Conservation (phyloP, 2,888 invertebrate species). For the Operophtera brumata region DNA sequence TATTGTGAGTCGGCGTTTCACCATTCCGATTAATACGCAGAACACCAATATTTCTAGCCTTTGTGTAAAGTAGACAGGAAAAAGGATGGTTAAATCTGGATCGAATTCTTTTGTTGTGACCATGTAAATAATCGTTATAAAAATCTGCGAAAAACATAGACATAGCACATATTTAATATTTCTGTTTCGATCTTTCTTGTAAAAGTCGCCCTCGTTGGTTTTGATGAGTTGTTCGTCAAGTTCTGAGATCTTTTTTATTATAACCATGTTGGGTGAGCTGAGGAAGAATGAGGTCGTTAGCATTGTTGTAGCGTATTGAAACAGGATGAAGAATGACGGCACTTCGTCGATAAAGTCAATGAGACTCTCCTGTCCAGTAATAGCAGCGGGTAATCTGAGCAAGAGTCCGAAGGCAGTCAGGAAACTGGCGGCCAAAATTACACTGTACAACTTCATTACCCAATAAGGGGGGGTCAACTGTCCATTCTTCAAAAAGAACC, state of each 20-base stretch:
- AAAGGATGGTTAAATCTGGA: constrained; percentile 25
- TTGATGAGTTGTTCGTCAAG: constrained; percentile 16
- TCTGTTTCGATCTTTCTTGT: constrained; percentile 31
- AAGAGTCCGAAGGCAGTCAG: not conserved
- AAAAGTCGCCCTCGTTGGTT: constrained; percentile 4
- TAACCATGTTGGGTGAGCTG: constrained; percentile 11
- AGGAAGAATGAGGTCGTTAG: constrained; percentile 18
- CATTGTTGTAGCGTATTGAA: constrained; percentile 25
- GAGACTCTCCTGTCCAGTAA: not conserved
- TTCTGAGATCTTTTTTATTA: constrained; percentile 13
- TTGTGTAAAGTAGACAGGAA: constrained; percentile 45
- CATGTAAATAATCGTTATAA: constrained; percentile 32
- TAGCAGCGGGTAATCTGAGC: not conserved
- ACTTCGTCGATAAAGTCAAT: constrained; percentile 24
- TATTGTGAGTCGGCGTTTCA: constrained; percentile 43
- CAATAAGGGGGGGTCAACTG: constrained; percentile 36
- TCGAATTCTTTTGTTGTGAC: constrained; percentile 24
- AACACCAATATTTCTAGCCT: no score
- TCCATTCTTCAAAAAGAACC: constrained; percentile 41
- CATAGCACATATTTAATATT: constrained; percentile 31
- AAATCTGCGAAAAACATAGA: constrained; percentile 31
- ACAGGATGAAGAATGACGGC: constrained; percentile 28
- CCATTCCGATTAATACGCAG: constrained; percentile 46
- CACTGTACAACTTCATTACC: constrained; percentile 41
- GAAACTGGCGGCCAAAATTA: constrained; percentile 23